A percentile compares a stretch with the other conserved stretches of the same genome.
phyloP scores from a whole-genome alignment of 2,888 invertebrate species.

The Escarpia spicata region DNA sequence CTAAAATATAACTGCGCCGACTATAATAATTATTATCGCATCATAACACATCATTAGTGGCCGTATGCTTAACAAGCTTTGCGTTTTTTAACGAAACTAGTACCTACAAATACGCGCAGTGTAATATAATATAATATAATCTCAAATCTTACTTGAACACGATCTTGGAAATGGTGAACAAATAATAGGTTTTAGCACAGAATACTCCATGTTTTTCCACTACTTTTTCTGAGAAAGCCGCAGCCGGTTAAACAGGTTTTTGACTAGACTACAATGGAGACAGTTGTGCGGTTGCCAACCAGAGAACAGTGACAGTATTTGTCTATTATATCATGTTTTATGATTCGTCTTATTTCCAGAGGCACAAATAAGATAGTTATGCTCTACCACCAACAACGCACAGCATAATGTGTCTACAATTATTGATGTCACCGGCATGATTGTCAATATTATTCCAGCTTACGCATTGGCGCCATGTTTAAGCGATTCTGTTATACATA shows the following conservation, averaged over 20 bases:
- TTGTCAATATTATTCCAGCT: not conserved
- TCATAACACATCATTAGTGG: not conserved
- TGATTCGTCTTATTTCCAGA: not conserved
- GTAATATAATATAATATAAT: not conserved
- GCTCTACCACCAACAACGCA: no score
- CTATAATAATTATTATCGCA: not conserved
- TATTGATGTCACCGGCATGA: not conserved
- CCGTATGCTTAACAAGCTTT: not conserved
- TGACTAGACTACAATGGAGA: not conserved
- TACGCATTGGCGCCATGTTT: not conserved
- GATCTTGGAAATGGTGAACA: not conserved
- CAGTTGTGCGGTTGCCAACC: not conserved
- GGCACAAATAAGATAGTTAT: not conserved
- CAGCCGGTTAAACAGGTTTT: not conserved
- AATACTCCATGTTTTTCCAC: not conserved
- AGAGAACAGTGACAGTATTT: not conserved
- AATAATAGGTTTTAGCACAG: not conserved
- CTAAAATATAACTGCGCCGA: not conserved
- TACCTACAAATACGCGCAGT: not conserved
- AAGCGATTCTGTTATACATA: not conserved
- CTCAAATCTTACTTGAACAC: not conserved
- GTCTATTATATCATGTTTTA: not conserved
- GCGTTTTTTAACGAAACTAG: not conserved
- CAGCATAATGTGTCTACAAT: not conserved
- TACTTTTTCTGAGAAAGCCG: not conserved